Conservation (phyloP, 2,888 invertebrate species). For the Holacanthella duospinosa region DNA sequence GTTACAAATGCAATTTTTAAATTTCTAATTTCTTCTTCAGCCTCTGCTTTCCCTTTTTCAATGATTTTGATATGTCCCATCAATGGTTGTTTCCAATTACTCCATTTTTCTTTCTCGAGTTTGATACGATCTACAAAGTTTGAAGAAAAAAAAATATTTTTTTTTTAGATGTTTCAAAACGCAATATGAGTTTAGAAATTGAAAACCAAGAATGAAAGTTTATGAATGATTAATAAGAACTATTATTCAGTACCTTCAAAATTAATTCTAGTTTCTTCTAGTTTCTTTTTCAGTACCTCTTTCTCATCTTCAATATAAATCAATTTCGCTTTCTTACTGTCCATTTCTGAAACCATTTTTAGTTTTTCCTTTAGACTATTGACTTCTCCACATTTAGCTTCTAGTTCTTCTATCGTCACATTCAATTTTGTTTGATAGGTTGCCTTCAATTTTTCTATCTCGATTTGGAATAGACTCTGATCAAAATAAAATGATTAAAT, state of each 20-base stretch:
- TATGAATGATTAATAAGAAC: too few relatives aligned
- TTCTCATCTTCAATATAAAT: background rate
- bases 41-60: conserved; percentile 29
- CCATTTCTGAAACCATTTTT: conserved; percentile 5
- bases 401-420: conserved; percentile 6
- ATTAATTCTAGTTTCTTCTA: conserved; percentile 3
- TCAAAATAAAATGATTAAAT: background rate
- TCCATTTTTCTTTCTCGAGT: conserved; percentile 34
- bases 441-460: conserved; percentile 5
- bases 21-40: conserved; percentile 29
- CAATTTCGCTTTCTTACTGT: background rate
- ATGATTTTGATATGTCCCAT: conserved; percentile 21
- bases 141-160: background rate
- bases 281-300: background rate
- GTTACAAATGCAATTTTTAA: conserved; percentile 29
- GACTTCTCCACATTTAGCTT: conserved; percentile 9
- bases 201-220: too few relatives aligned
- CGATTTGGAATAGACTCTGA: background rate
- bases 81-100: conserved; percentile 24
- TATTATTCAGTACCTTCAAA: conserved; percentile 2
- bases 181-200: background rate
- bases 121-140: conserved; percentile 23
- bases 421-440: background rate
- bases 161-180: background rate
- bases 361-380: conserved; percentile 1